Percentiles rank a stretch among this genome's conserved stretches.
Evolutionary conservation across 2,113 vertebrate species (phyloP).

Genomic region (Patagioenas fasciata): DNA sequence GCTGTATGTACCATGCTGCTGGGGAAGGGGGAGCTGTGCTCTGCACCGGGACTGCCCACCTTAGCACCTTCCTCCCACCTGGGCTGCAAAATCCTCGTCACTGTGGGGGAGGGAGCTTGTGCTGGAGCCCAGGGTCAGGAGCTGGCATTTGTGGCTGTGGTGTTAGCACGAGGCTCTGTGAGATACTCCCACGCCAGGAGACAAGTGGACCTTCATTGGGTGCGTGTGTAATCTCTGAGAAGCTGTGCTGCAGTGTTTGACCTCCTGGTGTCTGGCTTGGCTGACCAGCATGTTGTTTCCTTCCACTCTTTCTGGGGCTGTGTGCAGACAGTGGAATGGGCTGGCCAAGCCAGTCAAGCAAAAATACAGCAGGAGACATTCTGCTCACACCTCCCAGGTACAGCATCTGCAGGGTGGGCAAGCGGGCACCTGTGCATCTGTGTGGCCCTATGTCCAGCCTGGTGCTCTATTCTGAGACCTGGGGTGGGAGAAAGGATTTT

Average conservation of each 20-base stretch:
- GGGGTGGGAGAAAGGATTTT: not conserved
- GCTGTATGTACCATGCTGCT: accelerated
- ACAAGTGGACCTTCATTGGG: not conserved
- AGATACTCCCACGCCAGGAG: not conserved
- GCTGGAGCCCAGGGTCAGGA: not conserved
- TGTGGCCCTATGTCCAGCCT: not conserved
- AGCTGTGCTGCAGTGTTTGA: not conserved
- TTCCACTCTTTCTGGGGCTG: not conserved
- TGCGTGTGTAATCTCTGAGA: not conserved
- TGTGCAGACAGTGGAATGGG: not conserved
- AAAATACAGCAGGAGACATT: not conserved
- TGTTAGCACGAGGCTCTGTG: not conserved
- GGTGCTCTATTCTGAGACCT: not conserved
- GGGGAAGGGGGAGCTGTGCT: not conserved
- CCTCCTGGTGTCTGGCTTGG: not conserved
- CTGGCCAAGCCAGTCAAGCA: not conserved
- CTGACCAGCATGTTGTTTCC: not conserved
- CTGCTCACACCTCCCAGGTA: not conserved
- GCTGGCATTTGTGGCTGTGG: accelerated
- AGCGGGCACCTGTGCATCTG: not conserved
- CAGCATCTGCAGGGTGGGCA: accelerated
- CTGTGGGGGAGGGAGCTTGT: not conserved
- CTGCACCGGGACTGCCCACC: accelerated
- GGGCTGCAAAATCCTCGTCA: not conserved
- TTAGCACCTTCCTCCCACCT: not conserved